Base-by-base conservation (phyloP, 1,140 invertebrate species). In the Bilobella aurantiaca region DNA sequence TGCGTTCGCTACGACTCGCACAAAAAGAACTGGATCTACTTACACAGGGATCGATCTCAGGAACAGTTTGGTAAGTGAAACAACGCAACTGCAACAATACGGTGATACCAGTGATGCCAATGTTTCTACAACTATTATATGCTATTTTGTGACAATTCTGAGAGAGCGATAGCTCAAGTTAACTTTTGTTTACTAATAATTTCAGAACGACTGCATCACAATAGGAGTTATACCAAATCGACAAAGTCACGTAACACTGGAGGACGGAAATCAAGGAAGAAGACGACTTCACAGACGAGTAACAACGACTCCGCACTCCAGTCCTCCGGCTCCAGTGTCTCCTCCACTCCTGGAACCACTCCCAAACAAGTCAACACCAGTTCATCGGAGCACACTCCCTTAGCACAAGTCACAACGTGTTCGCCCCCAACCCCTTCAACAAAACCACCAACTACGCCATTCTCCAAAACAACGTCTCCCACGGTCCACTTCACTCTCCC, bases 1-100 rank as follows among this genome's bases (percentile, higher is more conserved):
- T 93, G 90, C 75, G 91, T 94, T 0, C 87, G 90, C 74, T 94
- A 93, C 77, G 90, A 94, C 76, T 85, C 88, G 0, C 87, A 89
- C 73, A 80, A 87, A 5, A 94, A 94, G 78, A 85, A 91, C 16
- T 95, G 92, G 92, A 86, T 93, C 34, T 93, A 94, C 78, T 78
- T 93, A 58, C 91, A 95, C 77, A 81, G 88, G 49, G 87, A 82
- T 77, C 78, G 88, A 64, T 83, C 84, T 14, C 85, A 88, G 75
- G 83, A 87, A 68, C 88, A 91, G 77, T 90, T 90, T 77, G 88
- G 84, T 77, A 80, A 82, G 74, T 77, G 3, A 2, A 12, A 30
- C 47, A 5, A 46, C 3, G 2, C 14, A 46, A 46, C 42, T 61
- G 62, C n/a, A n/a, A n/a, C n/a, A n/a, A n/a, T n/a, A n/a, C n/a